Evolutionary conservation across 2,113 vertebrate species (phyloP).

Genomic region (Mus pahari): DNA sequence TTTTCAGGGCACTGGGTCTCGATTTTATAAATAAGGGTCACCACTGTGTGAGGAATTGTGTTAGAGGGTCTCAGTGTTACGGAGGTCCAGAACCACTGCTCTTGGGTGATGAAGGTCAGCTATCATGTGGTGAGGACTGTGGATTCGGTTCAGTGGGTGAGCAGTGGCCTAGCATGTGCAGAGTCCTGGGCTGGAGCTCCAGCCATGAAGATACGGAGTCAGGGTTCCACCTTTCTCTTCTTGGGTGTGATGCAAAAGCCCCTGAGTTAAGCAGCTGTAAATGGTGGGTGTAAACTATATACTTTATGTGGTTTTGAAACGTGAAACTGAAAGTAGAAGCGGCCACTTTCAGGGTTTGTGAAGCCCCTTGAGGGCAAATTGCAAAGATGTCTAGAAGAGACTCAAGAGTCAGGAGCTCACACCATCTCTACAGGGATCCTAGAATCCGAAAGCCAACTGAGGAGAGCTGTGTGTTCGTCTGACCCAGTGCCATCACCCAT

Average conservation of each 20-base stretch:
- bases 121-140: not conserved
- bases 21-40: no score
- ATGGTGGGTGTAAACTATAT: not conserved
- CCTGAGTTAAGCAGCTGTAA: not conserved
- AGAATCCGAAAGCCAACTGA: not conserved
- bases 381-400: not conserved
- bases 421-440: not conserved
- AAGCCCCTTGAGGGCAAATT: not conserved
- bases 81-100: not conserved
- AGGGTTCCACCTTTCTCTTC: not conserved
- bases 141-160: not conserved
- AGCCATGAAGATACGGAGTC: no score
- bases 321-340: not conserved
- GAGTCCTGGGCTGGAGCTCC: not conserved
- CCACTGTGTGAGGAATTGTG: not conserved
- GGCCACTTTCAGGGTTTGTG: not conserved
- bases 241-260: not conserved
- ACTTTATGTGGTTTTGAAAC: not conserved
- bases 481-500: not conserved
- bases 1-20: not conserved
- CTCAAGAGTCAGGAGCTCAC: not conserved
- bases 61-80: not conserved
- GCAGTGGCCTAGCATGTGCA: not conserved
- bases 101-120: not conserved
- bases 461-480: not conserved